Evolutionary conservation across 2,797 vertebrate genomes (phyloP).

Genomic region (Gobio occitaniae): DNA sequence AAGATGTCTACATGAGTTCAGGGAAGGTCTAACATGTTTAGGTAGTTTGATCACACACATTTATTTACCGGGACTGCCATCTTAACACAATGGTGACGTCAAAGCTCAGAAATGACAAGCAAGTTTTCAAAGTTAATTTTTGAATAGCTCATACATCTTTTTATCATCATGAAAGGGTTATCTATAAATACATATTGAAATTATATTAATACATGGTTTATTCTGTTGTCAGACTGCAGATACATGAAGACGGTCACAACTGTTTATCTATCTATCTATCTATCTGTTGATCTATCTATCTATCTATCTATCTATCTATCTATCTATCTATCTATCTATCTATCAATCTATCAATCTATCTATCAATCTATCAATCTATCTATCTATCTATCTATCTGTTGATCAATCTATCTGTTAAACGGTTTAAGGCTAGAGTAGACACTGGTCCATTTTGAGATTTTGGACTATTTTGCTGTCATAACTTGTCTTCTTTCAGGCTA

Average conservation of each 20-base stretch:
- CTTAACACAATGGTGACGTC: neutral
- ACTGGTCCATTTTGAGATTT: neutral
- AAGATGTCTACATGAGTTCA: neutral
- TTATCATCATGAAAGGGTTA: neutral
- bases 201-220: no score
- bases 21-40: neutral
- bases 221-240: no score
- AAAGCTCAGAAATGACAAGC: neutral
- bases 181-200: neutral
- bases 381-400: no score
- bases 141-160: neutral
- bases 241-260: no score
- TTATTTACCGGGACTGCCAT: neutral
- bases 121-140: neutral
- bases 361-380: no score
- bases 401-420: no score
- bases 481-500: neutral
- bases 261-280: no score
- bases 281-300: no score
- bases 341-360: no score
- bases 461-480: neutral
- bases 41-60: neutral
- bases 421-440: no score
- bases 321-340: no score
- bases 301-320: no score